These are phyloP conservation scores for Lithophane ornitopus DNA, from an alignment of 2,888 invertebrate species.

Conservation along the genomic window DNA sequence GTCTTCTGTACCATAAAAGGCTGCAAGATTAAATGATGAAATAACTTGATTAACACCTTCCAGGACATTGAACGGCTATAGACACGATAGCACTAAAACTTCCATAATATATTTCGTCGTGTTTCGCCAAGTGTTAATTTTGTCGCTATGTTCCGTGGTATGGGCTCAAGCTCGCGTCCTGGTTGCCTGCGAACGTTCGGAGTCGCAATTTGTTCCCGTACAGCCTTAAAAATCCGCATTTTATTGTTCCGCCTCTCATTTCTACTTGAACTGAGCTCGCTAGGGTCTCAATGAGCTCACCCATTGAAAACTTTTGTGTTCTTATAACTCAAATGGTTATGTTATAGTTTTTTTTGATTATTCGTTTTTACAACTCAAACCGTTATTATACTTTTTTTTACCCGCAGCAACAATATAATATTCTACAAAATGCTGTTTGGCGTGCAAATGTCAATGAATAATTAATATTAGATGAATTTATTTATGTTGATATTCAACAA, in stretches of 20 bases:
- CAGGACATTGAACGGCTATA: neutral
- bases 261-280: slow-evolving; percentile 81
- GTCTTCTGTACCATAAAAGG: neutral
- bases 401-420: neutral
- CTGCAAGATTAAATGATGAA: neutral
- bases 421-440: neutral
- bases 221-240: slow-evolving; percentile 89
- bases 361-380: too few relatives aligned
- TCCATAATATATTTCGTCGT: neutral
- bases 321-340: slow-evolving; percentile 54
- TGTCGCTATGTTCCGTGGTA: slow-evolving; percentile 70
- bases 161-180: slow-evolving; percentile 80
- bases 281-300: slow-evolving; percentile 76
- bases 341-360: neutral
- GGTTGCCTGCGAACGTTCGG: slow-evolving; percentile 79
- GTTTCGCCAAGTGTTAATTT: neutral
- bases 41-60: neutral
- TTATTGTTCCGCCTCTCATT: slow-evolving; percentile 87
- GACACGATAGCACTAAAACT: neutral
- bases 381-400: too few relatives aligned
- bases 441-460: slow-evolving; percentile 22
- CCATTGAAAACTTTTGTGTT: slow-evolving; percentile 68
- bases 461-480: slow-evolving; percentile 26
- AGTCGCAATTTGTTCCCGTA: slow-evolving; percentile 87
- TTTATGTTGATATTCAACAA: slow-evolving; percentile 37